These are phyloP conservation scores for Phytoseiulus persimilis DNA, from an alignment of 2,888 invertebrate species.

Conservation along the genomic window DNA sequence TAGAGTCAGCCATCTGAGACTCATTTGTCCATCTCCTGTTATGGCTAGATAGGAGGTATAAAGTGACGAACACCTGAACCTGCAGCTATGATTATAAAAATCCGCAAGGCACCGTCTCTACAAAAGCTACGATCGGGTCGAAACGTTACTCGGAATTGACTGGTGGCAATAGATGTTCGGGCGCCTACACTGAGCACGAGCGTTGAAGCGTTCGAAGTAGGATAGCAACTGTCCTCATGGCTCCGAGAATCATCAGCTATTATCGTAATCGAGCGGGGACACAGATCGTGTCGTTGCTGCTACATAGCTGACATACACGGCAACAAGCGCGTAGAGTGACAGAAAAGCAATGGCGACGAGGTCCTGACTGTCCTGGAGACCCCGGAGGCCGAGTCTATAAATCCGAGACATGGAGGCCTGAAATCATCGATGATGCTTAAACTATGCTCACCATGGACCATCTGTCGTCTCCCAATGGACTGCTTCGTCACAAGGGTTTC, in stretches of 20 bases:
- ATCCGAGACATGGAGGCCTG: not conserved
- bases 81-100: no score
- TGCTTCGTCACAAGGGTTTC: no score
- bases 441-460: no score
- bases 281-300: not conserved
- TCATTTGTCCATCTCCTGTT: no score
- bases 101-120: no score
- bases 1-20: no score
- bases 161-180: not conserved
- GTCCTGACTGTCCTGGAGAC: not conserved
- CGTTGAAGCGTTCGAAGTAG: not conserved
- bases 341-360: not conserved
- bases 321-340: not conserved
- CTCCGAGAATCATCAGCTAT: not conserved
- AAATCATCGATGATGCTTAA: no score
- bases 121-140: no score
- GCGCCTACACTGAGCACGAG: not conserved
- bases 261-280: not conserved
- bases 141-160: not conserved
- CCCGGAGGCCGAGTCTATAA: slow-evolving; percentile 14
- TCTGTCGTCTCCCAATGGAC: no score
- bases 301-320: slow-evolving; percentile 6
- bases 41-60: no score
- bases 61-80: no score
- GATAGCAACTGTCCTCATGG: not conserved